A percentile compares a stretch with the other conserved stretches of the same genome.
Conservation (phyloP, 2,113 vertebrate genomes). For the Eulemur rufifrons region DNA sequence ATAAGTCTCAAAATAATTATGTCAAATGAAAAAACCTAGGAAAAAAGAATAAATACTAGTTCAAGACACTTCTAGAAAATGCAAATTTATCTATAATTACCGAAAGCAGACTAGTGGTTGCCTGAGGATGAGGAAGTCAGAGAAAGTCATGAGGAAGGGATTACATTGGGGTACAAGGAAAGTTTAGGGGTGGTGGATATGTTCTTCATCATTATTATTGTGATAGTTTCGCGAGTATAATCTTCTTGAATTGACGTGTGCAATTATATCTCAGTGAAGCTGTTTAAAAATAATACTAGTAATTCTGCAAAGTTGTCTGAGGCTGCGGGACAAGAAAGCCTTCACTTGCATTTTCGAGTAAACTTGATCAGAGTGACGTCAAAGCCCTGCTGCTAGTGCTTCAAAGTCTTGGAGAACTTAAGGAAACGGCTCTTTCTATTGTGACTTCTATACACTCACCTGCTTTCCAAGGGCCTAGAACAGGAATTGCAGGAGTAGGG, state of each 20-base stretch:
- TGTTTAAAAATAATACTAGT: not conserved
- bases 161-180: not conserved
- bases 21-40: not conserved
- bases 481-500: not conserved
- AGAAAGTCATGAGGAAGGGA: not conserved
- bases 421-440: not conserved
- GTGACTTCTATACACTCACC: not conserved
- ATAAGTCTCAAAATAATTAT: not conserved
- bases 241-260: not conserved
- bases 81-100: not conserved
- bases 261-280: not conserved
- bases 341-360: not conserved
- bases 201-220: not conserved
- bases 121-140: not conserved
- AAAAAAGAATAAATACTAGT: not conserved
- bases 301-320: not conserved
- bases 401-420: not conserved
- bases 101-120: not conserved
- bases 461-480: not conserved
- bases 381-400: not conserved
- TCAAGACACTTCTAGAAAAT: not conserved
- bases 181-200: not conserved
- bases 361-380: not conserved
- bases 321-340: not conserved
- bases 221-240: not conserved